Evolutionary conservation across 2,113 vertebrate species (phyloP).

Genomic region (Bagarius yarrelli): DNA sequence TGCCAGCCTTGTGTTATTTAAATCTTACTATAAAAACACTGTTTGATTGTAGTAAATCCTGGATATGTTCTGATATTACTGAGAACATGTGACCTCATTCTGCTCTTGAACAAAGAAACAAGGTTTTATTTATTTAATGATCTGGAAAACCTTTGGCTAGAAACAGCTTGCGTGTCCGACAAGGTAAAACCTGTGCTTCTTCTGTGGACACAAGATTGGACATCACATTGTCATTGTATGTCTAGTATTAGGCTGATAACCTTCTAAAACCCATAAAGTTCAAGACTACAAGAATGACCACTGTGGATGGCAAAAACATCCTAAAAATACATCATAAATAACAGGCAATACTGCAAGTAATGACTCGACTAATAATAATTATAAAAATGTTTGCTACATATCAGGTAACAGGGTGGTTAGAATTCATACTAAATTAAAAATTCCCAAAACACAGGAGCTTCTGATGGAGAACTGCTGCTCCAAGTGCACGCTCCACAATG

Average conservation of each 20-base stretch:
- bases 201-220: neutral
- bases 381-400: neutral
- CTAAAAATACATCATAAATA: neutral
- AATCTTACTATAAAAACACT: neutral
- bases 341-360: neutral
- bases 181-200: neutral
- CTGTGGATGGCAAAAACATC: neutral
- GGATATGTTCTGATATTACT: neutral
- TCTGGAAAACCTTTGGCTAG: neutral
- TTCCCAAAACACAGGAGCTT: neutral
- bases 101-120: neutral
- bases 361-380: neutral
- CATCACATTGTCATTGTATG: neutral
- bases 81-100: neutral
- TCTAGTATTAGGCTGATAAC: neutral
- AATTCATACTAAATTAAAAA: neutral
- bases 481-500: neutral
- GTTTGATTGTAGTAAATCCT: neutral
- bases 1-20: neutral
- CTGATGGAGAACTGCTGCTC: neutral
- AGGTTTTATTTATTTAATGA: no score
- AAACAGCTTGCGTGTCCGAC: neutral
- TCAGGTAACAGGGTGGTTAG: neutral
- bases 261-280: neutral
- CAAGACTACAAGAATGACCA: neutral